Base-by-base conservation (phyloP, 2,113 vertebrate species). In the Stictonetta naevosa region DNA sequence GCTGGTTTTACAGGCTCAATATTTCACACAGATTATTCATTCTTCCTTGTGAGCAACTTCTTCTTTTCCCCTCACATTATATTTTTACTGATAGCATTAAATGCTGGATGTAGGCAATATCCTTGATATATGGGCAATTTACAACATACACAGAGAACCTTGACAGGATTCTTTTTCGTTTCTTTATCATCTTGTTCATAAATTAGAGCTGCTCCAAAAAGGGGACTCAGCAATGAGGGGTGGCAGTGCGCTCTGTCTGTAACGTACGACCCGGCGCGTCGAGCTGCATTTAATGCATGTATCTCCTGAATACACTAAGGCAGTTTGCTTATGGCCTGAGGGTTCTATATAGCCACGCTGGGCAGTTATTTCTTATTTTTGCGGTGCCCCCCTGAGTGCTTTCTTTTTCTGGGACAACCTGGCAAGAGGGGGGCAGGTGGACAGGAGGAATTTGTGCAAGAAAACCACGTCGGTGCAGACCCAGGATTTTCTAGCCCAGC, bases 21-120 rank as follows among this genome's bases (percentile, higher is more conserved):
- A 97, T 97, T 97, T 97, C 96, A 97, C 95, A 77, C 28, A 15
- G 60, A 96, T 96, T 97, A 96, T 95, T 95, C 97, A 94, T 96
- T 92, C 96, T 96, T 97, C 93, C 91, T 95, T 38, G 71, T 85
- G 92, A 97, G 87, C 74, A 86, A 90, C 94, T 93, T n/a, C 84
- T 81, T 77, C 50, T 62, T 58, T 83, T n/a, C 67, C 74, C 60
- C 84, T 93, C 92, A 11, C 91, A 83, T 97, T 95, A 93, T 89
- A 96, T 96, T 96, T 96, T 96, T 96, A 96, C 93, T 72, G 87
- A 86, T 85, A 92, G 77, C 89, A 93, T 96, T 96, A 97, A 97
- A 97, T 91, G 95, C 88, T 90, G 91, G 86, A 88, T 83, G 93
- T 18, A 74, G 93, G 95, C 89, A 92, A 36, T 97, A 95, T 83